Evolutionary conservation across 2,113 vertebrate genomes (phyloP).

Genomic region (Nesogale talazaci): DNA sequence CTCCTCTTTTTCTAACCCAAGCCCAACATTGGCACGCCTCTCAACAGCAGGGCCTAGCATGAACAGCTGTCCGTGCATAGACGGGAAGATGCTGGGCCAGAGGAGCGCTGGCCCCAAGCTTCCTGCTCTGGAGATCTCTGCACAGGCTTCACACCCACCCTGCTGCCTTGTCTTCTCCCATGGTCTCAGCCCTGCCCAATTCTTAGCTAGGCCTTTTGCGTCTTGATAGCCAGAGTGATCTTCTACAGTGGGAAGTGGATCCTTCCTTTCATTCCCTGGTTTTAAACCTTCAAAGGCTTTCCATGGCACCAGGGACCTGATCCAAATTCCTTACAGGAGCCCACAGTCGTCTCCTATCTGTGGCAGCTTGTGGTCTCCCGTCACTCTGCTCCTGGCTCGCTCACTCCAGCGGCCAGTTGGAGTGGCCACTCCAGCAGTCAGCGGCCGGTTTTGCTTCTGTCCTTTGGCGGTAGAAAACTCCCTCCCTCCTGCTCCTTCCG

Average conservation of each 20-base stretch:
- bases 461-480: neutral
- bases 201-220: neutral
- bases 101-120: too few relatives aligned
- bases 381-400: neutral
- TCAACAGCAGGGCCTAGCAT: neutral
- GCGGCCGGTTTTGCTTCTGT: neutral
- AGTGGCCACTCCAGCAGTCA: too few relatives aligned
- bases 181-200: neutral
- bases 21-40: neutral
- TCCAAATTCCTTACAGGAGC: neutral
- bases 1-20: neutral
- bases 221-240: neutral
- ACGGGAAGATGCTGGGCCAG: neutral
- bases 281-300: neutral
- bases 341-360: neutral
- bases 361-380: neutral
- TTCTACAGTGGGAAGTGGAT: neutral
- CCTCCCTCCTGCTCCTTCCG: constrained; percentile 1
- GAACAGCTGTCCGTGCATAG: neutral
- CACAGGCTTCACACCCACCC: neutral
- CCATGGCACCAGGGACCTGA: neutral
- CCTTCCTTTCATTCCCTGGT: neutral
- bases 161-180: neutral
- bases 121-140: constrained; percentile 6
- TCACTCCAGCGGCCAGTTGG: neutral